Percentiles rank a stretch among this genome's conserved stretches.
Evolutionary conservation across 2,797 vertebrate genomes (phyloP).

Genomic region (Ptychobarbus kaznakovi): DNA sequence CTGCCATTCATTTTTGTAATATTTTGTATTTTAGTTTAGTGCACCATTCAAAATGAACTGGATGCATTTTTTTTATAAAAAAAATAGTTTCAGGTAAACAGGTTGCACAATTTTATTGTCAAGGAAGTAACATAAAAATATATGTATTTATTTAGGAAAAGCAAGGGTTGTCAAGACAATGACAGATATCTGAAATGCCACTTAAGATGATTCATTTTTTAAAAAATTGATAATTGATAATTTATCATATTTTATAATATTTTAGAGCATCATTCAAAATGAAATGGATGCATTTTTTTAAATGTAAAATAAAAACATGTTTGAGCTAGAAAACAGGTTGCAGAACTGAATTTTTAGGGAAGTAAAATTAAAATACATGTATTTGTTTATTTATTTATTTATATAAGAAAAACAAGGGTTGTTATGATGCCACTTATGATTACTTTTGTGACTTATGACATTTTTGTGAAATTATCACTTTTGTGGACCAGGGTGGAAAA

Average conservation of each 20-base stretch:
- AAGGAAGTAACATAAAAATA: neutral
- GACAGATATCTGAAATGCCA: neutral
- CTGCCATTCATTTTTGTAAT: neutral
- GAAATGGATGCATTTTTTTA: neutral
- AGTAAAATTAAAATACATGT: neutral
- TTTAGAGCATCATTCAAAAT: neutral
- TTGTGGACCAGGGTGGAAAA: neutral
- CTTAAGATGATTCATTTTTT: neutral
- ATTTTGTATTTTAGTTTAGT: neutral
- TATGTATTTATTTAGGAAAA: neutral
- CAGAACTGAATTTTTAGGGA: too few species aligned
- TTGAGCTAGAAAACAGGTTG: neutral
- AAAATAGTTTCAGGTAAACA: neutral
- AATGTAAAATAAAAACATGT: too few species aligned
- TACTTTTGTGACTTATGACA: neutral
- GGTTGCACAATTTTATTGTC: neutral
- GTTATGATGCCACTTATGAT: neutral
- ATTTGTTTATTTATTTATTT: neutral
- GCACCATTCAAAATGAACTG: neutral
- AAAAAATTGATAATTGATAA: neutral
- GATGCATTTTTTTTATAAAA: neutral
- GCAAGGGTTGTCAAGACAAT: neutral
- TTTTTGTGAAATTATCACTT: neutral
- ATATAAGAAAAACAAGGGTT: neutral
- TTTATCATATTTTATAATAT: too few species aligned